These are phyloP conservation scores for Halichoeres trimaculatus DNA, from an alignment of 2,113 vertebrate species.

Conservation along the genomic window DNA sequence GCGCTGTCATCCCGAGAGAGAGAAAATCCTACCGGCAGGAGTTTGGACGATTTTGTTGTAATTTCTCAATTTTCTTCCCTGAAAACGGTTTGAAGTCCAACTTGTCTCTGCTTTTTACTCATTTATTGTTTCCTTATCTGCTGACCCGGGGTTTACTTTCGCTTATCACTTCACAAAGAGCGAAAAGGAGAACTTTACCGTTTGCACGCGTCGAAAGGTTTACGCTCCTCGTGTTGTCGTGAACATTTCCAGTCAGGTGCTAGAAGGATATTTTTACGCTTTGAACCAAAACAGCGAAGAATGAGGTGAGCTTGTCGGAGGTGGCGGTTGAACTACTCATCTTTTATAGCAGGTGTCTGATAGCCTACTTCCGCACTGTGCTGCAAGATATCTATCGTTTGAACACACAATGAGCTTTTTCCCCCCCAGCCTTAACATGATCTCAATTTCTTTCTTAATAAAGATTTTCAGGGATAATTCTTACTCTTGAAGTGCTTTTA, in stretches of 20 bases:
- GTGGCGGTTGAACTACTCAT: constrained; percentile 29
- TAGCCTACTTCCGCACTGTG: constrained; percentile 69
- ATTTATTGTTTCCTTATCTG: not conserved
- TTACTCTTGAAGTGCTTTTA: too few relatives aligned
- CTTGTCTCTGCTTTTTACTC: not conserved
- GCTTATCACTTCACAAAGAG: not conserved
- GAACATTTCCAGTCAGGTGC: not conserved
- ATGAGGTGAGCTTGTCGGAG: not conserved
- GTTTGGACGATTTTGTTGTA: not conserved
- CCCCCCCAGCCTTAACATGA: not conserved
- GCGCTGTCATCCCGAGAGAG: constrained; percentile 22
- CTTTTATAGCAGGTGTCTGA: constrained; percentile 72
- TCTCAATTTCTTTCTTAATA: not conserved
- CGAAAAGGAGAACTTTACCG: constrained; percentile 38
- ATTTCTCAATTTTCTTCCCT: not conserved
- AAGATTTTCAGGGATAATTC: too few relatives aligned
- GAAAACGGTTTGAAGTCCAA: not conserved
- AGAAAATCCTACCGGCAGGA: not conserved
- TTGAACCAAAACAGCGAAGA: not conserved
- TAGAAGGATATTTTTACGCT: too few relatives aligned
- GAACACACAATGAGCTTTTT: not conserved
- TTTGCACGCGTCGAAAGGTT: not conserved
- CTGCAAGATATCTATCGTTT: not conserved
- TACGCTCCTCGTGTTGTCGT: not conserved
- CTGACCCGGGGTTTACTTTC: not conserved